Conservation (phyloP, 2,888 invertebrate species). For the Melipona bicolor region DNA sequence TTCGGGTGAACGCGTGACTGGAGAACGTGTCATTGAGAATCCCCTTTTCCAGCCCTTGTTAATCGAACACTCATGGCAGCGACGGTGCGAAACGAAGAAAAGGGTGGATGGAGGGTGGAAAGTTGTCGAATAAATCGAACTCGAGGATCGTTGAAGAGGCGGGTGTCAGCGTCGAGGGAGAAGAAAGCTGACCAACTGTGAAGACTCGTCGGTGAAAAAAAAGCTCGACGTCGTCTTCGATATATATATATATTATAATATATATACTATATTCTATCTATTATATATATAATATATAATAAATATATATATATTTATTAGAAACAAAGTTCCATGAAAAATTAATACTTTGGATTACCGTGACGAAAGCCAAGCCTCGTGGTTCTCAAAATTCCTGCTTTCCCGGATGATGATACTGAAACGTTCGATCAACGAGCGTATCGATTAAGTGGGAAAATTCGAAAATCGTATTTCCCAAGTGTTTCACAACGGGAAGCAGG, state of each 20-base stretch:
- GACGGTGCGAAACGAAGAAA: neutral
- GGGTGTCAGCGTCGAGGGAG: conserved; percentile 33
- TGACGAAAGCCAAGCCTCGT: no score
- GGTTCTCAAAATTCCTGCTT: no score
- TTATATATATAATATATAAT: neutral
- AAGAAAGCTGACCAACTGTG: conserved; percentile 49
- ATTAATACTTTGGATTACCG: no score
- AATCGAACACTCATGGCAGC: conserved; percentile 1
- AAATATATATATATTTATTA: no score
- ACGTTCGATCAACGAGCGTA: no score
- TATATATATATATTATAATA: no score
- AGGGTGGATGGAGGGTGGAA: conserved; percentile 11
- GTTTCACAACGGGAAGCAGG: no score
- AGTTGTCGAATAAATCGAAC: conserved; percentile 73
- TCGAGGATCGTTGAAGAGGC: conserved; percentile 43
- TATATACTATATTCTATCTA: no score
- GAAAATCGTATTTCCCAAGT: no score
- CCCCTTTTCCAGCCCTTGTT: conserved; percentile 1
- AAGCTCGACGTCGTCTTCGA: neutral
- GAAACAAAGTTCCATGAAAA: no score
- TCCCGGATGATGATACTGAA: no score
- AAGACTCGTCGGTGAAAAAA: conserved; percentile 10
- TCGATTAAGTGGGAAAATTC: no score
- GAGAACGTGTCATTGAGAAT: conserved; percentile 19
- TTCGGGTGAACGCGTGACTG: conserved; percentile 12